phyloP scores from a whole-genome alignment of 1,140 invertebrate genomes.

The Drosophila melanica region DNA sequence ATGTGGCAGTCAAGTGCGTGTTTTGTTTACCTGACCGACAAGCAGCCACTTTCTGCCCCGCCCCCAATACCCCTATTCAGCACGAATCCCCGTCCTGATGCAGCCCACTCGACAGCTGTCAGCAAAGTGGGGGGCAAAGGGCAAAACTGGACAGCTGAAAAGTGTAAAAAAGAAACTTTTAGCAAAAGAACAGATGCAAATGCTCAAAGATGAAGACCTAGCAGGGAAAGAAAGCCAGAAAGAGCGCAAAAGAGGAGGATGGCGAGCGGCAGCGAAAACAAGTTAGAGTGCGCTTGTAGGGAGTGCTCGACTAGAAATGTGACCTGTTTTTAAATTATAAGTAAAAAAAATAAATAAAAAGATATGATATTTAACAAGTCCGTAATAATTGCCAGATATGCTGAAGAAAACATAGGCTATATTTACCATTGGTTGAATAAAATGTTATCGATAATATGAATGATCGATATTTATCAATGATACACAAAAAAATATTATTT shows the following conservation, averaged over 20 bases:
- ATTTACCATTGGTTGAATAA: too few relatives aligned
- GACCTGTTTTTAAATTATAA: too few relatives aligned
- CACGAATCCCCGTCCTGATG: background rate
- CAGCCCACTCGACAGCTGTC: slow-evolving; percentile 20
- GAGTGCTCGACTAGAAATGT: too few relatives aligned
- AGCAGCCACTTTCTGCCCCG: background rate
- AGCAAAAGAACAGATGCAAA: slow-evolving; percentile 17
- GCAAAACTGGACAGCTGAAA: slow-evolving; percentile 30
- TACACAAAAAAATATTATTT: too few relatives aligned
- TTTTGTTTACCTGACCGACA: slow-evolving; percentile 40
- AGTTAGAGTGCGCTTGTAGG: background rate
- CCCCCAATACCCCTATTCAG: too few relatives aligned
- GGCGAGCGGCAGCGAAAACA: background rate
- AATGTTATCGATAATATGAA: too few relatives aligned
- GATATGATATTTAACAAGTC: too few relatives aligned
- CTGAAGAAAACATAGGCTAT: too few relatives aligned
- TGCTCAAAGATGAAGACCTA: slow-evolving; percentile 20
- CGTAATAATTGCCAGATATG: too few relatives aligned
- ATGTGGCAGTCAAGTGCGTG: slow-evolving; percentile 37
- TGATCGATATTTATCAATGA: too few relatives aligned
- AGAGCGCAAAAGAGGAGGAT: background rate
- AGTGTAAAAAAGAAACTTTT: slow-evolving; percentile 41
- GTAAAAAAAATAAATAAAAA: too few relatives aligned
- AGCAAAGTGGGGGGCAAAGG: slow-evolving; percentile 37
- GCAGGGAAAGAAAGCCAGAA: background rate